A percentile compares a stretch with the other conserved stretches of the same genome.
Evolutionary conservation across 2,888 invertebrate species (phyloP).

Genomic region (Tethea ocularis): DNA sequence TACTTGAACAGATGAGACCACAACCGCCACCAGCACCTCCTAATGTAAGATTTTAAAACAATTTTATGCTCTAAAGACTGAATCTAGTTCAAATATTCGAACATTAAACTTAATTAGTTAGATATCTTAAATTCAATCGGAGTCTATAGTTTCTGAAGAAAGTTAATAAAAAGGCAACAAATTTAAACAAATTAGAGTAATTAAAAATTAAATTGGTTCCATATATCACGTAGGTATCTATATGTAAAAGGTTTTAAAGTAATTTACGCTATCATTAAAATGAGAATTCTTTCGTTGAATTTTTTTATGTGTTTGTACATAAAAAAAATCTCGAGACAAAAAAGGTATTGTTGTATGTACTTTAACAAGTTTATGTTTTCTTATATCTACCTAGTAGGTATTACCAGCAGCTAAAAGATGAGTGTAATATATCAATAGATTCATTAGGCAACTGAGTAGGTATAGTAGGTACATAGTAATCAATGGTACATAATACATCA

Average conservation of each 20-base stretch:
- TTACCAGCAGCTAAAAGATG: too few species aligned
- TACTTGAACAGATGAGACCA: constrained; percentile 85
- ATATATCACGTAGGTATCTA: background rate
- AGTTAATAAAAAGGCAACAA: too few species aligned
- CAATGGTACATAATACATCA: background rate
- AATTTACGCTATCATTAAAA: background rate
- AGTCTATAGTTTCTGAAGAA: too few species aligned
- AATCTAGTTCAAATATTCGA: background rate
- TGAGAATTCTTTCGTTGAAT: background rate
- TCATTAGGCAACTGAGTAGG: too few species aligned
- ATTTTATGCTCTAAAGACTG: too few species aligned
- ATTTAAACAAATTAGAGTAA: constrained; percentile 6
- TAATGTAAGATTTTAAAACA: constrained; percentile 73
- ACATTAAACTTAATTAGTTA: background rate
- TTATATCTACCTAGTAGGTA: background rate
- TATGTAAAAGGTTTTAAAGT: constrained; percentile 1
- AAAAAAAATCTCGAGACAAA: background rate
- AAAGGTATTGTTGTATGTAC: background rate
- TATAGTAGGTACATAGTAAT: background rate
- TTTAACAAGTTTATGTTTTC: background rate
- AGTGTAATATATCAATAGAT: too few species aligned
- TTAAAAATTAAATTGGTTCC: constrained; percentile 6
- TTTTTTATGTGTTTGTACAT: too few species aligned
- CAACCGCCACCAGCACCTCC: constrained; percentile 70
- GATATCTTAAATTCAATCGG: too few species aligned